Evolutionary conservation across 2,888 invertebrate species (phyloP).

Genomic region (Drosophila testacea): DNA sequence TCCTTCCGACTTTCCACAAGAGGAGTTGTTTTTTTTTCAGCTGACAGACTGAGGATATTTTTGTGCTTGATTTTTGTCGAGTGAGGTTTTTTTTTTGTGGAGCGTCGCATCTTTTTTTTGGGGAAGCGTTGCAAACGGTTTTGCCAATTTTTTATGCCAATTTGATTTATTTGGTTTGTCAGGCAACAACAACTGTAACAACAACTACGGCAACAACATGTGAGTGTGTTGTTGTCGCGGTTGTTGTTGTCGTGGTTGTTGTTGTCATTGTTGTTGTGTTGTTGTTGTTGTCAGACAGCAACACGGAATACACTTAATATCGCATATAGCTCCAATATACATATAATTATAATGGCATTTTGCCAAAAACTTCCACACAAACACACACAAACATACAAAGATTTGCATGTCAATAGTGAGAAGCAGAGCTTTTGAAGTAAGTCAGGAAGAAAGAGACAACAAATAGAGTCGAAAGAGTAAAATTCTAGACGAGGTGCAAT

Average conservation of each 20-base stretch:
- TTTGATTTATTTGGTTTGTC: constrained; percentile 67
- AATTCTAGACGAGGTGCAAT: constrained; percentile 15
- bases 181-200: constrained; percentile 13
- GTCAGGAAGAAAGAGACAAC: constrained; percentile 7
- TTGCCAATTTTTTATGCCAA: constrained; percentile 46
- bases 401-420: constrained; percentile 25
- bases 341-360: constrained; percentile 80
- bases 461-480: constrained; percentile 17
- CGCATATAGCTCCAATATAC: constrained; percentile 23
- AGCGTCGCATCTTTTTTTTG: neutral
- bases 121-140: constrained; percentile 6
- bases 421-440: constrained; percentile 37
- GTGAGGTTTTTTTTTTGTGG: constrained; percentile 2
- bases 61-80: neutral
- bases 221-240: constrained; percentile 5
- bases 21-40: neutral
- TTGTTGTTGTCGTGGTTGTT: no score
- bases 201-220: neutral
- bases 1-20: neutral
- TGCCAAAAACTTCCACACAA: constrained; percentile 65
- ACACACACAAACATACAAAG: constrained; percentile 15
- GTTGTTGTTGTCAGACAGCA: constrained; percentile 18
- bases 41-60: neutral
- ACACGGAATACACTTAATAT: constrained; percentile 19
- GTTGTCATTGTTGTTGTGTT: no score